These are phyloP conservation scores for Pseudomyrmex pallidus DNA, from an alignment of 1,140 invertebrate genomes.

Conservation along the genomic window DNA sequence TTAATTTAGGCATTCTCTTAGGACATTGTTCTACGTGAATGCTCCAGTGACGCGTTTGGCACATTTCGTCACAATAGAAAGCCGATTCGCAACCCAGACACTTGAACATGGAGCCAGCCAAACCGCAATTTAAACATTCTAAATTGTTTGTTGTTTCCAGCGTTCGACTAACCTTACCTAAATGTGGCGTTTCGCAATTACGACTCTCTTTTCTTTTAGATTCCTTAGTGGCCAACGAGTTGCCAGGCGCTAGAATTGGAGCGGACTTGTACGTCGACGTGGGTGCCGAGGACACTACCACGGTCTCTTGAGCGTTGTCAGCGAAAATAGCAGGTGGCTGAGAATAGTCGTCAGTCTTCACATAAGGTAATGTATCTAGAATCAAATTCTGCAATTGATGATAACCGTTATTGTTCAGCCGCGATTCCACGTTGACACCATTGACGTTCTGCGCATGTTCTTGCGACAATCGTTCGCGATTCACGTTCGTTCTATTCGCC, in stretches of 20 bases:
- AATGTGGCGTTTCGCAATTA: conserved; percentile 76
- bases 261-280: conserved; percentile 28
- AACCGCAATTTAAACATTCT: conserved; percentile 76
- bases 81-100: conserved; percentile 80
- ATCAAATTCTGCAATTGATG: conserved; percentile 57
- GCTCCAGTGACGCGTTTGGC: conserved; percentile 80
- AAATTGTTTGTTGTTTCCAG: conserved; percentile 62
- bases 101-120: conserved; percentile 74
- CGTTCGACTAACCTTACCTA: conserved; percentile 75
- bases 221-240: neutral
- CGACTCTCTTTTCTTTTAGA: conserved; percentile 30
- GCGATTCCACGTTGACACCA: conserved; percentile 33
- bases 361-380: conserved; percentile 37
- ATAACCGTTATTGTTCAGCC: conserved; percentile 27
- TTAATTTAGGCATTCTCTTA: conserved; percentile 82
- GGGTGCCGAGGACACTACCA: neutral
- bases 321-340: conserved; percentile 21
- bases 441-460: conserved; percentile 7
- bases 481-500: neutral
- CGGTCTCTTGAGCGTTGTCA: conserved; percentile 12
- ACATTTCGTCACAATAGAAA: conserved; percentile 80
- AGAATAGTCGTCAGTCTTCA: conserved; percentile 31
- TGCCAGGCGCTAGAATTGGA: neutral
- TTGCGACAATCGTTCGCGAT: conserved; percentile 17
- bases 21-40: conserved; percentile 79